phyloP scores from a whole-genome alignment of 2,113 vertebrate species.

The Microcebus griseorufus region DNA sequence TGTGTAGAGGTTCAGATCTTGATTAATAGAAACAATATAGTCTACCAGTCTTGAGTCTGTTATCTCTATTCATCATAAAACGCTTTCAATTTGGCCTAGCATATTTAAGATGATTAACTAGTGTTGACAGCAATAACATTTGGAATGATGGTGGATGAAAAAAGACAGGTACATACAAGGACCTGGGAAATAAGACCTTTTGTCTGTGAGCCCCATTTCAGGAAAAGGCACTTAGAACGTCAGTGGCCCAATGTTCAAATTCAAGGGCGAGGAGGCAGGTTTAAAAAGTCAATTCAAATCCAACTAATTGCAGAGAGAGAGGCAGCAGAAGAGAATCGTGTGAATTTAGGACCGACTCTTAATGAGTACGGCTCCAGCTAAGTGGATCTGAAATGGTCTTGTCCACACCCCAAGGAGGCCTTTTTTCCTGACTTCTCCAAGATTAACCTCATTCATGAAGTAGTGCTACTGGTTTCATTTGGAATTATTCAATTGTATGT shows the following conservation, averaged over 20 bases:
- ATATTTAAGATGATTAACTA: neutral
- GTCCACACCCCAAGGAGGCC: neutral
- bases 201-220: neutral
- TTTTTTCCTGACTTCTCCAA: neutral
- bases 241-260: neutral
- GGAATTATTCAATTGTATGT: neutral
- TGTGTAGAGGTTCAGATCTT: neutral
- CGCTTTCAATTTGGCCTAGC: neutral
- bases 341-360: neutral
- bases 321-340: neutral
- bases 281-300: neutral
- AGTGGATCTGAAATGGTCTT: neutral
- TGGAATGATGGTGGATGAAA: neutral
- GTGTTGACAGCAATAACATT: neutral
- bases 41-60: neutral
- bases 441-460: neutral
- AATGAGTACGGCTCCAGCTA: neutral
- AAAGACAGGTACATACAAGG: neutral
- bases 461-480: neutral
- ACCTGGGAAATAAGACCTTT: neutral
- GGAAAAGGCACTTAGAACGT: conserved; percentile 6
- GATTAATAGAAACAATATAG: neutral
- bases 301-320: neutral
- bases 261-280: neutral
- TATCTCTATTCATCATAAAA: conserved; percentile 2